These are phyloP conservation scores for Plodia interpunctella DNA, from an alignment of 1,140 invertebrate species.

Conservation along the genomic window DNA sequence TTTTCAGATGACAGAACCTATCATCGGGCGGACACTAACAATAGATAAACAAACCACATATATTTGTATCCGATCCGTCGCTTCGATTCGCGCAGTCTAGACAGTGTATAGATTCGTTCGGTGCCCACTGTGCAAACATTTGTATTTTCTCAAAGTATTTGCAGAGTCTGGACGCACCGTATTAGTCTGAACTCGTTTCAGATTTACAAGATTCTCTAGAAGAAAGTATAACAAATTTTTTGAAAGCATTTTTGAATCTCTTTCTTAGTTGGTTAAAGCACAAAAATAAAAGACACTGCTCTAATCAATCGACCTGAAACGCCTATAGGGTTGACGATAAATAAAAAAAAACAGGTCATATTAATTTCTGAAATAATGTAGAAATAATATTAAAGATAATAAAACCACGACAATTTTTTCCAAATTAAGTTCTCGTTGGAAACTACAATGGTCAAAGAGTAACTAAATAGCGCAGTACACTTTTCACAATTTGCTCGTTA, in stretches of 20 bases:
- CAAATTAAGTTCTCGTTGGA: background rate
- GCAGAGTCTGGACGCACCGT: background rate
- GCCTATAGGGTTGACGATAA: no score
- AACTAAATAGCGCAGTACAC: conserved; percentile 2
- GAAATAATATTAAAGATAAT: background rate
- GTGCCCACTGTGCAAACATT: background rate
- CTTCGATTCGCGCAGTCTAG: background rate
- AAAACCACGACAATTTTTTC: background rate
- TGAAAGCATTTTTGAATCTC: no score
- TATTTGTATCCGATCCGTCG: background rate
- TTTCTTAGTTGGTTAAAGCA: no score
- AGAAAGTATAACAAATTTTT: background rate
- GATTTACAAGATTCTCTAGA: background rate
- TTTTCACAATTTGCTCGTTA: conserved; percentile 17
- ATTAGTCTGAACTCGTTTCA: background rate
- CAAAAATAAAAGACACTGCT: no score
- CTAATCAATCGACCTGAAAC: no score
- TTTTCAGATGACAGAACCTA: background rate
- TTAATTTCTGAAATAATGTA: no score
- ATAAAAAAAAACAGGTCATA: no score
- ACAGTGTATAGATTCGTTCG: background rate
- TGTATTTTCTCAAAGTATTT: background rate
- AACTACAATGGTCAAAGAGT: background rate
- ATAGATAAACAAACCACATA: background rate
- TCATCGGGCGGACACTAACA: background rate